Evolutionary conservation across 2,888 invertebrate species (phyloP).

Genomic region (Cantharis flavilabris): DNA sequence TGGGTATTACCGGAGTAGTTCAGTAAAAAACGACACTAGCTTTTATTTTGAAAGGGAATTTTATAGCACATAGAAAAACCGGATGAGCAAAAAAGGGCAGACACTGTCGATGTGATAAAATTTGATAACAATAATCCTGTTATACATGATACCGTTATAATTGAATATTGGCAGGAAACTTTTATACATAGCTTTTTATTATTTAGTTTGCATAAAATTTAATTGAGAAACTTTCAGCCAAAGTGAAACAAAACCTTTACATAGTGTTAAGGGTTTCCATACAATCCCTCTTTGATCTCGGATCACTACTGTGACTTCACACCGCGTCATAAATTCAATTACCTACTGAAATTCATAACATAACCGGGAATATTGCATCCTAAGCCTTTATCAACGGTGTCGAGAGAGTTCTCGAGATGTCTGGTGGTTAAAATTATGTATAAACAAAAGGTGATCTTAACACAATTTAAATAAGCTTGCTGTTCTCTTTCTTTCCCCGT

Average conservation of each 20-base stretch:
- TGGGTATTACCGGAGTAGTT: background rate
- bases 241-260: constrained; percentile 9
- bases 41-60: background rate
- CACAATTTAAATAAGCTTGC: background rate
- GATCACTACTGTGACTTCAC: constrained; percentile 21
- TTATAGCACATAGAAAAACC: background rate
- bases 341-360: constrained; percentile 11
- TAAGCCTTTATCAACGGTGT: constrained; percentile 6
- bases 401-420: background rate
- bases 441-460: background rate
- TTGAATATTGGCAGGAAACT: background rate
- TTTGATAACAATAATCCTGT: background rate
- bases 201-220: background rate
- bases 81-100: background rate
- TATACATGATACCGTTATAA: background rate
- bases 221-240: background rate
- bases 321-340: constrained; percentile 17
- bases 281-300: constrained; percentile 18
- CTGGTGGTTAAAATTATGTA: background rate
- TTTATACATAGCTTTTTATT: background rate
- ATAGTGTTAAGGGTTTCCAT: background rate
- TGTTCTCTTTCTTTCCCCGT: background rate
- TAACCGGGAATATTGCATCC: constrained; percentile 8
- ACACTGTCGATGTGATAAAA: background rate
- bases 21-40: background rate